Base-by-base conservation (phyloP, 2,113 vertebrate species). In the Rhineura floridana region DNA sequence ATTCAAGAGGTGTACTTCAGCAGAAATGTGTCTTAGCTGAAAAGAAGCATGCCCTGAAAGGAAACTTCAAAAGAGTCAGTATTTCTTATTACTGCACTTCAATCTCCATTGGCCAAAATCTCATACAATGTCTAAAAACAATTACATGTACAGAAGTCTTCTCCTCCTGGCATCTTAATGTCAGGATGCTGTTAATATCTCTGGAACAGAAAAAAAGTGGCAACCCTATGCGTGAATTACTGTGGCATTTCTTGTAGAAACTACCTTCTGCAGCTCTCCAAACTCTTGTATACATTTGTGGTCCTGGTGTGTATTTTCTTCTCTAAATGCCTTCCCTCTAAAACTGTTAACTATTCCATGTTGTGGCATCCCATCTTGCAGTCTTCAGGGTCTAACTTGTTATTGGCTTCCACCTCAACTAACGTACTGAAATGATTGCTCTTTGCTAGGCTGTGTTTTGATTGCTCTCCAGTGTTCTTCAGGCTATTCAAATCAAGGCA, bases 401-500 rank as follows among this genome's bases (percentile, higher is more conserved):
- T 80, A 17, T 52, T 0, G 52, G 81, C 85, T 89, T 93, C 87
- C 42, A 81, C 90, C 50, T 87, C 88, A 84, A 75, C 87, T 65
- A 76, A 78, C 90, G 89, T 91, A 92, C 65, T 72, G 83, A 91
- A 92, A 92, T 89, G 83, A 91, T 72, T 91, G 87, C 73, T 84
- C 87, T 73, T 89, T 88, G 86, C 78, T 92, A 83, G 88, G 87
- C 23, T 80, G 87, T 17, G 50, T 89, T 95, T 92, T 87, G 87
- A 92, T 90, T 89, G 88, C 90, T 91, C 88, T 90, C 90, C 89
- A 90, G 90, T 76, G 81, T 89, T 94, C 90, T 91, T 93, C 62
- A 89, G 89, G 91, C 93, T 92, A 87, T 89, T 95, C 75, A 93
- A 93, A 91, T 81, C 79, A 93, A 96, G 83, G 88, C 91, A 96